phyloP scores from a whole-genome alignment of 2,888 invertebrate species.

The Trissolcus brochymenae region DNA sequence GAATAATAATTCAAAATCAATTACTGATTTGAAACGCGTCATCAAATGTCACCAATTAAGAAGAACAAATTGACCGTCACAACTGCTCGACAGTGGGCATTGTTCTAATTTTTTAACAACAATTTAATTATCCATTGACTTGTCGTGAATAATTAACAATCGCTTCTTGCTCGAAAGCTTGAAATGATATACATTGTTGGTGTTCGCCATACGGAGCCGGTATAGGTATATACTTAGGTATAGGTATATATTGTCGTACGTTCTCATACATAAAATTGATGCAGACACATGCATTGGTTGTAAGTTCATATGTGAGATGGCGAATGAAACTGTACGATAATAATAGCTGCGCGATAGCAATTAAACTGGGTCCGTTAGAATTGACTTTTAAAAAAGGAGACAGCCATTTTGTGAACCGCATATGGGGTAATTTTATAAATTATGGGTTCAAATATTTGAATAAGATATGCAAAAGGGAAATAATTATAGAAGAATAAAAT shows the following conservation, averaged over 20 bases:
- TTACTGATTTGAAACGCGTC: slow-evolving; percentile 24
- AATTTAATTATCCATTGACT: slow-evolving; percentile 39
- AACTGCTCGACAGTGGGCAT: slow-evolving; percentile 6
- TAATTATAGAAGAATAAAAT: no score
- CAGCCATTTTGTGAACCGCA: no score
- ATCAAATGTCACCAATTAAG: slow-evolving; percentile 25
- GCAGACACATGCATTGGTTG: background rate
- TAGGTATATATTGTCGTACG: slow-evolving; percentile 14
- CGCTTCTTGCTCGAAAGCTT: slow-evolving; percentile 22
- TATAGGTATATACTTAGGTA: slow-evolving; percentile 3
- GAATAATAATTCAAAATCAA: slow-evolving; percentile 9
- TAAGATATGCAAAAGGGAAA: no score
- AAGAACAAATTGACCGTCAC: slow-evolving; percentile 22
- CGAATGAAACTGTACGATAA: slow-evolving; percentile 31
- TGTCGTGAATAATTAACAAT: slow-evolving; percentile 44
- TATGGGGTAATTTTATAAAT: no score
- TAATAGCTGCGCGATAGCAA: slow-evolving; percentile 32
- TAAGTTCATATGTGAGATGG: slow-evolving; percentile 8
- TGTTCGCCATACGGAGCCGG: no score
- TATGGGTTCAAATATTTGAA: no score
- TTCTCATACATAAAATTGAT: slow-evolving; percentile 30
- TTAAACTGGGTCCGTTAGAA: slow-evolving; percentile 35
- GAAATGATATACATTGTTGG: slow-evolving; percentile 35
- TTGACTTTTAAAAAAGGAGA: background rate
- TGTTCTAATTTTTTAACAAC: slow-evolving; percentile 29